phyloP scores from a whole-genome alignment of 2,113 vertebrate genomes.

The Morone saxatilis region DNA sequence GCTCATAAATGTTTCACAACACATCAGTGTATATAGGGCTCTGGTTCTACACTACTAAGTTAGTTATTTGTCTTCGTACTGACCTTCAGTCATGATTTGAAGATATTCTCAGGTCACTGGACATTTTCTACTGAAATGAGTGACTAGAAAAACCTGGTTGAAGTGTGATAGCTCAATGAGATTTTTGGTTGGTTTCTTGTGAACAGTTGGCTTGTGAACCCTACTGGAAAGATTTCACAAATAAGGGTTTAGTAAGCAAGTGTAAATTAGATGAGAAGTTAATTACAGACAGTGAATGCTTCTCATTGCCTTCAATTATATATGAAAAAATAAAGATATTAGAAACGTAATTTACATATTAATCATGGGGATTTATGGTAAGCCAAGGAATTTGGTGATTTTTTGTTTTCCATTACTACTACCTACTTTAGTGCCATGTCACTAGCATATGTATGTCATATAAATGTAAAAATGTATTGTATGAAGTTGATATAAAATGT shows the following conservation, averaged over 20 bases:
- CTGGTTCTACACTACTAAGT: neutral
- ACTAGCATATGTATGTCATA: neutral
- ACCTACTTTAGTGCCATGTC: neutral
- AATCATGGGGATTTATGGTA: neutral
- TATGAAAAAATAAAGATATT: neutral
- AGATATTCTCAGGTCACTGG: conserved; percentile 8
- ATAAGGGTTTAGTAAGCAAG: conserved; percentile 7
- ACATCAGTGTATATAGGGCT: neutral
- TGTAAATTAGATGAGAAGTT: conserved; percentile 17
- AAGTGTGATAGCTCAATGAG: neutral
- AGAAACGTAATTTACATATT: neutral
- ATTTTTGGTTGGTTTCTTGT: neutral
- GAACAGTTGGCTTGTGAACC: conserved; percentile 26
- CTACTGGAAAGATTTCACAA: conserved; percentile 18
- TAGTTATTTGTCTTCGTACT: neutral
- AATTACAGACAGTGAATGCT: neutral
- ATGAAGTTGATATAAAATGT: neutral
- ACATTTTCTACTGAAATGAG: neutral
- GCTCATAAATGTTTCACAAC: neutral
- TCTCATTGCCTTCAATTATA: neutral
- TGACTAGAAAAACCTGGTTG: neutral
- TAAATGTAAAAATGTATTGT: neutral
- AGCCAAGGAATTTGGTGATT: neutral
- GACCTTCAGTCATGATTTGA: neutral
- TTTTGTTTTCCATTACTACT: neutral